These are phyloP conservation scores for Benthosema pterotum DNA, from an alignment of 2,797 vertebrate species.

Conservation along the genomic window DNA sequence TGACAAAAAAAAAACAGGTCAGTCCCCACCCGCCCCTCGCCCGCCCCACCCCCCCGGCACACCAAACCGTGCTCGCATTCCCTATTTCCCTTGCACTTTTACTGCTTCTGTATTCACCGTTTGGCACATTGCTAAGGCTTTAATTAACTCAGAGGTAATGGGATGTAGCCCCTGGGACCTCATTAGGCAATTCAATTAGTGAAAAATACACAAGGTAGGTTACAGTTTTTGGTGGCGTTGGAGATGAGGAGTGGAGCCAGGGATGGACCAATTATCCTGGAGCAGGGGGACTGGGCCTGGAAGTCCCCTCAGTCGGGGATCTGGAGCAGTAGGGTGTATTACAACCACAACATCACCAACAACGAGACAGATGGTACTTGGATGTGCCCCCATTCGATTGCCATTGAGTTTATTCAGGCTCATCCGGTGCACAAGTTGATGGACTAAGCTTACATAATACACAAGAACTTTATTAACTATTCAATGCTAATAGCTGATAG, in stretches of 20 bases:
- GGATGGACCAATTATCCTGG: slow-evolving; percentile 69
- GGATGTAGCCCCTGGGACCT: slow-evolving; percentile 87
- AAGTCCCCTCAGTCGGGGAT: slow-evolving; percentile 25
- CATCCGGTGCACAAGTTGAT: not conserved
- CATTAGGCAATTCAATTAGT: slow-evolving; percentile 92
- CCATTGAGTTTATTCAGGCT: not conserved
- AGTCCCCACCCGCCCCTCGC: slow-evolving; percentile 35
- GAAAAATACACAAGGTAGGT: slow-evolving; percentile 82
- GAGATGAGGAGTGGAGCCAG: slow-evolving; percentile 73
- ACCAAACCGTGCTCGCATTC: slow-evolving; percentile 50
- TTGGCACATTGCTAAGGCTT: slow-evolving; percentile 76
- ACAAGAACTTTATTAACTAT: too few relatives aligned
- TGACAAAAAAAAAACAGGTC: slow-evolving; percentile 81
- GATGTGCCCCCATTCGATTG: not conserved
- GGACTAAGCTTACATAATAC: too few relatives aligned
- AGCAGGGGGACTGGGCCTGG: slow-evolving; percentile 42
- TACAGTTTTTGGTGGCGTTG: slow-evolving; percentile 80
- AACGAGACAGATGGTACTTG: not conserved
- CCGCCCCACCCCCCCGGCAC: slow-evolving; percentile 16
- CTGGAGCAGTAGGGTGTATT: slow-evolving; percentile 9
- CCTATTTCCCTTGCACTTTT: slow-evolving; percentile 64
- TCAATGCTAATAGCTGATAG: too few relatives aligned
- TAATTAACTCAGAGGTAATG: slow-evolving; percentile 85
- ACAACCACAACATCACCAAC: slow-evolving; percentile 11
- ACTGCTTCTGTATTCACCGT: slow-evolving; percentile 79